A percentile compares a stretch with the other conserved stretches of the same genome.
Evolutionary conservation across 2,888 invertebrate genomes (phyloP).

Genomic region (Xanthorhoe designata): DNA sequence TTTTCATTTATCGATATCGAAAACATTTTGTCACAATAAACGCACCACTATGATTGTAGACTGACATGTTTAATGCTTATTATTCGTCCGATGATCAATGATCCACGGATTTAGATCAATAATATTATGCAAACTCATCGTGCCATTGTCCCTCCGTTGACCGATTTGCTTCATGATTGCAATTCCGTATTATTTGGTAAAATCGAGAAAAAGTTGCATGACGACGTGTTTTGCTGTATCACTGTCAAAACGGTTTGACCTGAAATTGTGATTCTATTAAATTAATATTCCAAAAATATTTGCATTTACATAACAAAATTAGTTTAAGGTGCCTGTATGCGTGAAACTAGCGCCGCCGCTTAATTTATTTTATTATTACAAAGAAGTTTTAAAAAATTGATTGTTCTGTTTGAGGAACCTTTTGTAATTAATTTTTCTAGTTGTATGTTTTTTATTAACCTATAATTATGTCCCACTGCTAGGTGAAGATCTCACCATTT

Average conservation of each 20-base stretch:
- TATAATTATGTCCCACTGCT: too few relatives aligned
- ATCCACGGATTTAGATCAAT: conserved; percentile 81
- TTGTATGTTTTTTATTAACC: too few relatives aligned
- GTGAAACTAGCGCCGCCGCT: too few relatives aligned
- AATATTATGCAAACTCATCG: conserved; percentile 84
- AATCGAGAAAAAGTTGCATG: conserved; percentile 41
- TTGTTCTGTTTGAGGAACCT: too few relatives aligned
- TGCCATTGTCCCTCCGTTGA: conserved; percentile 67
- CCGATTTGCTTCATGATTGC: conserved; percentile 64
- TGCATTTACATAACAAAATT: too few relatives aligned
- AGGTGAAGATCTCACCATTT: too few relatives aligned
- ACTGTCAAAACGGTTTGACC: conserved; percentile 49
- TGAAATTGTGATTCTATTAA: background rate
- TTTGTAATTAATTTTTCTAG: too few relatives aligned
- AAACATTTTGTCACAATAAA: background rate
- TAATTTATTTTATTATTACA: too few relatives aligned
- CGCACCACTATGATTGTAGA: conserved; percentile 54
- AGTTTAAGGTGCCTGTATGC: too few relatives aligned
- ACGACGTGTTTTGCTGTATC: conserved; percentile 48
- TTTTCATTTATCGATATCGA: conserved; percentile 22
- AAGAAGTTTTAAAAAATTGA: too few relatives aligned
- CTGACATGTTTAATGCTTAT: conserved; percentile 73
- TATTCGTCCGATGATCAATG: conserved; percentile 82
- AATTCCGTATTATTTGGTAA: conserved; percentile 51
- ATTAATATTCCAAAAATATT: too few relatives aligned